Percentiles rank a stretch among this genome's conserved stretches.
These are phyloP conservation scores for Trichonephila inaurata DNA, from an alignment of 1,140 invertebrate genomes.

Conservation along the genomic window DNA sequence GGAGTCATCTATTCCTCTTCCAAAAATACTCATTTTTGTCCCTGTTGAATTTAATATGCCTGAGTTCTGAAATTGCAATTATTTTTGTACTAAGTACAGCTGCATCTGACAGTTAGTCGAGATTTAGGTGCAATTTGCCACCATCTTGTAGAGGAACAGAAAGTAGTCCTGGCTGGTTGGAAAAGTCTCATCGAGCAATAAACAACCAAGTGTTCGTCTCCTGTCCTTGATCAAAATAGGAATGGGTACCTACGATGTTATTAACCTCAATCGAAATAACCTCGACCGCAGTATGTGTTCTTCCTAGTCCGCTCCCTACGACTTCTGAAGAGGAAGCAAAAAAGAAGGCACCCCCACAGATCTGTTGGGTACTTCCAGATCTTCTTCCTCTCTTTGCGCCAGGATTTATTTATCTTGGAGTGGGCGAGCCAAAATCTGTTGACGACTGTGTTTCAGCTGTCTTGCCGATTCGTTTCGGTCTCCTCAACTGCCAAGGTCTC, in stretches of 20 bases:
- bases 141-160: too few relatives aligned
- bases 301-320: background rate
- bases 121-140: too few relatives aligned
- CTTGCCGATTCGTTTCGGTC: background rate
- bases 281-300: constrained; percentile 54
- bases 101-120: too few relatives aligned
- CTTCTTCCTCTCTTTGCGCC: background rate
- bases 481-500: background rate
- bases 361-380: background rate
- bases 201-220: background rate
- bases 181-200: background rate
- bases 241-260: constrained; percentile 27
- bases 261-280: constrained; percentile 70
- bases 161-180: too few relatives aligned
- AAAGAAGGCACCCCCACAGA: background rate
- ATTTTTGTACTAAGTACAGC: too few relatives aligned
- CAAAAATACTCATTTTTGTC: too few relatives aligned
- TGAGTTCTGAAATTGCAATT: too few relatives aligned
- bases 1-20: too few relatives aligned
- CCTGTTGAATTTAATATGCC: too few relatives aligned
- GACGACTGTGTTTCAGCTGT: background rate
- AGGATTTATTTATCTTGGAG: constrained; percentile 9
- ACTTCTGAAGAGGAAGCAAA: background rate
- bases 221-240: constrained; percentile 20
- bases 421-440: background rate